Conservation (phyloP, 2,113 vertebrate genomes). For the Poeciliopsis retropinna region DNA sequence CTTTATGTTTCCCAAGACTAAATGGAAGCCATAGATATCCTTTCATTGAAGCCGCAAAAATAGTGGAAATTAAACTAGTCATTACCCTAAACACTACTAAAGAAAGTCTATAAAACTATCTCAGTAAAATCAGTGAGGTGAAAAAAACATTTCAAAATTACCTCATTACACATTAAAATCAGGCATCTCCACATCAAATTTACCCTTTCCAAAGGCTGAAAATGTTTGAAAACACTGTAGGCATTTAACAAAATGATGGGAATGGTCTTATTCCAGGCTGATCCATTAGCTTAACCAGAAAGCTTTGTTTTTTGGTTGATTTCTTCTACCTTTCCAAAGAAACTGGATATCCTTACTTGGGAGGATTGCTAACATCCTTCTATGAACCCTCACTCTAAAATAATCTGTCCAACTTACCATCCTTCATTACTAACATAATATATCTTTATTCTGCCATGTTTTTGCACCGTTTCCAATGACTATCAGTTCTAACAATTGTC, state of each 20-base stretch:
- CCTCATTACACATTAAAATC: too few species aligned
- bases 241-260: background rate
- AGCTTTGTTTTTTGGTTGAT: background rate
- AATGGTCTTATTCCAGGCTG: background rate
- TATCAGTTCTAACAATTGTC: background rate
- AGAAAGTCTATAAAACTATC: too few species aligned
- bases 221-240: background rate
- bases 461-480: background rate
- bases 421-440: background rate
- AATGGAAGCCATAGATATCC: background rate
- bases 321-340: background rate
- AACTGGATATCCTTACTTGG: background rate
- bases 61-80: background rate
- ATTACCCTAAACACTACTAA: too few species aligned
- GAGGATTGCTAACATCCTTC: too few species aligned
- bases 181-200: background rate
- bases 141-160: too few species aligned
- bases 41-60: background rate
- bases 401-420: background rate
- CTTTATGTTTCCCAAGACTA: background rate
- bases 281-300: background rate
- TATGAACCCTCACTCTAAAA: too few species aligned
- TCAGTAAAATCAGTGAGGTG: too few species aligned
- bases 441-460: background rate
- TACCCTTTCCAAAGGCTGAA: background rate